Evolutionary conservation across 2,888 invertebrate genomes (phyloP).

Genomic region (Pyralis farinalis): DNA sequence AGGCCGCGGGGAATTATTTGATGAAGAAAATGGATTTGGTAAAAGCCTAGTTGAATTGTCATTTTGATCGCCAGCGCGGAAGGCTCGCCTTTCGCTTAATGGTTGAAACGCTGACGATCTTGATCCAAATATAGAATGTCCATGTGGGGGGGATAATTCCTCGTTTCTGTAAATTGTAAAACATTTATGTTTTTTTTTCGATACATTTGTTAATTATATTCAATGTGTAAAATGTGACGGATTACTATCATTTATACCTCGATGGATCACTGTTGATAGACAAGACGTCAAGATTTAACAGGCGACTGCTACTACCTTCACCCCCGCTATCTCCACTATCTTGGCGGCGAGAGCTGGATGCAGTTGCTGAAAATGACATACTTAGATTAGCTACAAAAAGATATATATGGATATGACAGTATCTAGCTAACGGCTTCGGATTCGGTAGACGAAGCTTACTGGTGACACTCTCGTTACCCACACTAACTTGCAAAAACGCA

Average conservation of each 20-base stretch:
- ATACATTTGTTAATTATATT: no score
- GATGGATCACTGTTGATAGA: constrained; percentile 51
- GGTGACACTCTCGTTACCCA: no score
- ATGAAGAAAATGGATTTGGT: constrained; percentile 65
- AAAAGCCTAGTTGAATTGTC: constrained; percentile 52
- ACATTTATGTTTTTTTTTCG: background rate
- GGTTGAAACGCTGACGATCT: constrained; percentile 68
- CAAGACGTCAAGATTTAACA: constrained; percentile 58
- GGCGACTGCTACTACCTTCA: constrained; percentile 42
- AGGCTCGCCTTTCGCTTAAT: constrained; percentile 46
- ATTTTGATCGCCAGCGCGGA: constrained; percentile 47
- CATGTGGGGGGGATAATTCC: constrained; percentile 33
- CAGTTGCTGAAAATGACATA: background rate
- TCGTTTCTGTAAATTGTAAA: constrained; percentile 40
- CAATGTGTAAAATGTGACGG: no score
- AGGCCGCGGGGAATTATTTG: constrained; percentile 35
- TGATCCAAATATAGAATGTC: constrained; percentile 55
- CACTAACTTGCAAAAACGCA: no score
- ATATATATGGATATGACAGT: no score
- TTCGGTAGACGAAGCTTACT: no score
- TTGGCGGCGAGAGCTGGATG: constrained; percentile 29
- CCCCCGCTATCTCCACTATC: constrained; percentile 38
- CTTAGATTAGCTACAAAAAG: no score
- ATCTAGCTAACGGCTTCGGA: no score
- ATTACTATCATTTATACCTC: constrained; percentile 29